Conservation (phyloP, 2,888 invertebrate species). For the Helobdella robusta region DNA sequence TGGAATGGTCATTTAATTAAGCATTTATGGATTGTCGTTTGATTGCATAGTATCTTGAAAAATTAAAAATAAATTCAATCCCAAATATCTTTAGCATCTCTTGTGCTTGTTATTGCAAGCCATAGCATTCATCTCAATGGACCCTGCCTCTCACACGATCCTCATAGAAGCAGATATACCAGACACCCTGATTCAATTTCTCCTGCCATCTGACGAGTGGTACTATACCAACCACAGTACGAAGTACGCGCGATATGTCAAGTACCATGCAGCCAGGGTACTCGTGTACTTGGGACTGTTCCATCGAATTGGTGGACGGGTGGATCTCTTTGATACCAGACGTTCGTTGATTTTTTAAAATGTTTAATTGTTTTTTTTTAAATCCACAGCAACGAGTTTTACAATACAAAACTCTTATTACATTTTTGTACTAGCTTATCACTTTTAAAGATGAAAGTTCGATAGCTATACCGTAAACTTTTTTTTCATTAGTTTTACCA, state of each 20-base stretch:
- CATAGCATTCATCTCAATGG: conserved; percentile 56
- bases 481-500: too few relatives aligned
- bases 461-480: too few relatives aligned
- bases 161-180: conserved; percentile 57
- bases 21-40: too few relatives aligned
- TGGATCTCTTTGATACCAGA: conserved; percentile 56
- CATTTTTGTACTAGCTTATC: too few relatives aligned
- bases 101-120: conserved; percentile 58
- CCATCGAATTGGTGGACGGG: conserved; percentile 56
- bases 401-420: too few relatives aligned
- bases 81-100: conserved; percentile 53
- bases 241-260: conserved; percentile 58
- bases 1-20: too few relatives aligned
- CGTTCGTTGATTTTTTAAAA: conserved; percentile 44
- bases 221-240: conserved; percentile 62
- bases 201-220: conserved; percentile 61
- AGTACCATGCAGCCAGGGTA: conserved; percentile 59
- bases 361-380: too few relatives aligned
- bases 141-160: conserved; percentile 54
- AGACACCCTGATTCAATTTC: conserved; percentile 57
- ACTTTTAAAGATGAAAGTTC: too few relatives aligned
- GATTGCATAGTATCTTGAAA: too few relatives aligned
- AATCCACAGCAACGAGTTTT: too few relatives aligned
- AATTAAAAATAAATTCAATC: neutral
- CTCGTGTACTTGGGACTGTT: conserved; percentile 59